phyloP scores from a whole-genome alignment of 2,888 invertebrate genomes.

The Hydropsyche betteni region DNA sequence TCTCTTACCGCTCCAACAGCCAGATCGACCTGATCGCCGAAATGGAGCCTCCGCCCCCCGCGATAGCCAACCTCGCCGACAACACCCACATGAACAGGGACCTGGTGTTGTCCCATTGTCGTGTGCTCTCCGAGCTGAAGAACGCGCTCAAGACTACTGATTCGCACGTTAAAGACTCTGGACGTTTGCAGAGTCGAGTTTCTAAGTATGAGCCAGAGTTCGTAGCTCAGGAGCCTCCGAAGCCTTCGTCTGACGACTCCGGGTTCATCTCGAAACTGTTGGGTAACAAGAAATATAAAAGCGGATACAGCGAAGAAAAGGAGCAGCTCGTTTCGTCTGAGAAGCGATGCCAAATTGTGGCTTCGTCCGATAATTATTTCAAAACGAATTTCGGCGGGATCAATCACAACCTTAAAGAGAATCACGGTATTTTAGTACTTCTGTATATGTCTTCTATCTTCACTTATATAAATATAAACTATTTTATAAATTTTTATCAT shows the following conservation, averaged over 20 bases:
- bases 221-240: background rate
- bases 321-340: conserved; percentile 59
- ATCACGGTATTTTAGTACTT: background rate
- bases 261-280: conserved; percentile 64
- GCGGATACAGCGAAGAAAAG: conserved; percentile 57
- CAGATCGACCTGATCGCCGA: conserved; percentile 72
- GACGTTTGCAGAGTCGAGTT: background rate
- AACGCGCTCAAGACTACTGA: conserved; percentile 60
- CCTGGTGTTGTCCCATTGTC: conserved; percentile 62
- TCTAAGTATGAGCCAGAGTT: conserved; percentile 39
- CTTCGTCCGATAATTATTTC: conserved; percentile 65
- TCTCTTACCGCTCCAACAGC: conserved; percentile 84
- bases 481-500: too few species aligned
- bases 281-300: conserved; percentile 55
- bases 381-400: conserved; percentile 58
- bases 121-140: conserved; percentile 64
- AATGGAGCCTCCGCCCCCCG: conserved; percentile 50
- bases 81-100: conserved; percentile 53
- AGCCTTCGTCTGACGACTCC: background rate
- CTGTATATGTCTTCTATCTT: too few species aligned
- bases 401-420: background rate
- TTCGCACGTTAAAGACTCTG: conserved; percentile 54
- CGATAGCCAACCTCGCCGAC: conserved; percentile 12
- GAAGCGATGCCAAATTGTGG: conserved; percentile 60
- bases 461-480: too few species aligned